Percentiles rank a stretch among this genome's conserved stretches.
Conservation (phyloP, 2,113 vertebrate species). For the Zosterops japonicus region DNA sequence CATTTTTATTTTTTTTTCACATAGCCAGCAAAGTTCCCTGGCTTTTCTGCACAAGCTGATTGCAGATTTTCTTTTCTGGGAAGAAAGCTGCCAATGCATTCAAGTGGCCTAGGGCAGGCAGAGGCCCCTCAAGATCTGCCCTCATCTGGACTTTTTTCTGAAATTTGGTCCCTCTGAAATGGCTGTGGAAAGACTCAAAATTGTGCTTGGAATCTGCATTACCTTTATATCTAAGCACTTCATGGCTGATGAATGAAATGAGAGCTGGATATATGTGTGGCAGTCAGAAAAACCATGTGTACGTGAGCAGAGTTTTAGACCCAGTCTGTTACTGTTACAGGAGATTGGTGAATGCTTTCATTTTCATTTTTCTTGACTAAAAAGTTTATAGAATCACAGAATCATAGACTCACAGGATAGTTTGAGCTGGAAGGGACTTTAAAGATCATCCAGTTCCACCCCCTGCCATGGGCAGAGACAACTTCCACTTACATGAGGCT, state of each 20-base stretch:
- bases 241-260: background rate
- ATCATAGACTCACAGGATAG: background rate
- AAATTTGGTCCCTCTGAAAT: background rate
- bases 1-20: background rate
- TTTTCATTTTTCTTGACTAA: background rate
- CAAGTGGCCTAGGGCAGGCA: background rate
- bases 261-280: background rate
- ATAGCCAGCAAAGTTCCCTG: background rate
- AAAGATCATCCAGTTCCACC: background rate
- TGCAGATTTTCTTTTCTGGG: background rate
- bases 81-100: background rate
- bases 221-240: background rate
- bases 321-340: background rate
- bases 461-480: background rate
- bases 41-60: background rate
- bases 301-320: accelerated
- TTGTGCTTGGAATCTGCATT: background rate
- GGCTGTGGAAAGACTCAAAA: background rate
- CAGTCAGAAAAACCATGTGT: background rate
- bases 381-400: background rate
- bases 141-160: background rate
- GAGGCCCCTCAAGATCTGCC: background rate
- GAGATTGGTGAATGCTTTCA: background rate
- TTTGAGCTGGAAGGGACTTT: background rate
- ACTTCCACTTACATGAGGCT: accelerated